Conservation (phyloP, 2,797 vertebrate genomes). For the Syncerus caffer region DNA sequence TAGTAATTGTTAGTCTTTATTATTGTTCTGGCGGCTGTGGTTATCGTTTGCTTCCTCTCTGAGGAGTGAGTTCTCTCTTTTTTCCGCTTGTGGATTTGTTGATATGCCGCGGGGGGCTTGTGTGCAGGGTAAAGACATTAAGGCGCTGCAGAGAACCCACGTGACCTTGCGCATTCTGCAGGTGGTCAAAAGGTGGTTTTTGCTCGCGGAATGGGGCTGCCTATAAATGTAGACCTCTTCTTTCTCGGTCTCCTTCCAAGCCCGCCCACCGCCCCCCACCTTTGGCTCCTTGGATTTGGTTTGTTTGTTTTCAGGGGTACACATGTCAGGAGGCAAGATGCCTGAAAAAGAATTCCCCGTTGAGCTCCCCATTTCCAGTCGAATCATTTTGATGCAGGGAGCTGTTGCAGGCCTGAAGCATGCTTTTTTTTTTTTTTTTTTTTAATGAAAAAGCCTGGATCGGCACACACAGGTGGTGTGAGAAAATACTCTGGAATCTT, state of each 20-base stretch:
- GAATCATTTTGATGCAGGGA: slow-evolving; percentile 31
- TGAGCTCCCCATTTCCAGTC: slow-evolving; percentile 6
- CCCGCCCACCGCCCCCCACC: neutral
- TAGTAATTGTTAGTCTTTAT: slow-evolving; percentile 65
- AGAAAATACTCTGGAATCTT: slow-evolving; percentile 4
- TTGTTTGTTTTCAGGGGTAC: neutral
- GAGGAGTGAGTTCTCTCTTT: slow-evolving; percentile 35
- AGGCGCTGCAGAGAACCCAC: slow-evolving; percentile 88
- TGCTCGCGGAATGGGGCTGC: slow-evolving; percentile 56
- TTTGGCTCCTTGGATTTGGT: slow-evolving; percentile 41
- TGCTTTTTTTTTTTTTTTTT: neutral
- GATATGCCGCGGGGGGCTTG: slow-evolving; percentile 75
- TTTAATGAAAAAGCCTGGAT: neutral
- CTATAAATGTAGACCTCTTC: neutral
- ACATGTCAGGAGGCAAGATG: neutral
- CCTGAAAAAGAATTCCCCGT: neutral
- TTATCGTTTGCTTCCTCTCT: neutral
- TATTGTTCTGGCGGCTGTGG: slow-evolving; percentile 41
- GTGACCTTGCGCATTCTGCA: slow-evolving; percentile 94
- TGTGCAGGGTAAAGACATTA: slow-evolving; percentile 85
- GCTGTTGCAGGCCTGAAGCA: slow-evolving; percentile 38
- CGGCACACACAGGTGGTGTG: neutral
- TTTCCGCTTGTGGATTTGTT: slow-evolving; percentile 74
- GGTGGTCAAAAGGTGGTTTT: slow-evolving; percentile 89
- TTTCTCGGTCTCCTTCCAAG: neutral